Evolutionary conservation across 2,113 vertebrate genomes (phyloP).

Genomic region (Eulemur rufifrons): DNA sequence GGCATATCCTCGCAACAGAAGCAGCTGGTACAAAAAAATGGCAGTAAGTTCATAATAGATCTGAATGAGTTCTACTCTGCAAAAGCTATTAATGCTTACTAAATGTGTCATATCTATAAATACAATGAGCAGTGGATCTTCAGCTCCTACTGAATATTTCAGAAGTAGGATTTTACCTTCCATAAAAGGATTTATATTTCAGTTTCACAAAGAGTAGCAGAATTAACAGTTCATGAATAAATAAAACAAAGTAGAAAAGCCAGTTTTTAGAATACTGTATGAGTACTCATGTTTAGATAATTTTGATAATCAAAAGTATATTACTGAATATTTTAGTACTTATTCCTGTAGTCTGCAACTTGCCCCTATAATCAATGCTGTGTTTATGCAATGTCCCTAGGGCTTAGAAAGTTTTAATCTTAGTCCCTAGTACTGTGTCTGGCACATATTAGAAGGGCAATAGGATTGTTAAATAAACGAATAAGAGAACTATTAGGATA

Average conservation of each 20-base stretch:
- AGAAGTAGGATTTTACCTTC: background rate
- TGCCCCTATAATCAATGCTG: background rate
- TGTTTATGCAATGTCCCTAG: background rate
- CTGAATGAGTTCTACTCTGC: background rate
- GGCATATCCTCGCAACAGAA: conserved; percentile 95
- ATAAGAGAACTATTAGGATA: background rate
- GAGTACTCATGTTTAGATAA: background rate
- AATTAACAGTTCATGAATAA: conserved; percentile 29
- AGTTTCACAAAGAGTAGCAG: background rate
- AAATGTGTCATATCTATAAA: background rate
- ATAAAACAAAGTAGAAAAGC: background rate
- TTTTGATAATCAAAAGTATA: background rate
- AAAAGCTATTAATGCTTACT: background rate
- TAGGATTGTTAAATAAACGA: background rate
- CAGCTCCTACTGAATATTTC: background rate
- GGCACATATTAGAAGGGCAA: background rate
- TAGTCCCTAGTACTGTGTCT: background rate
- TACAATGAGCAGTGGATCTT: background rate
- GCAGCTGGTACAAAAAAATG: conserved; percentile 84
- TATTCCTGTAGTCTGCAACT: background rate
- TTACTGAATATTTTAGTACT: conserved; percentile 13
- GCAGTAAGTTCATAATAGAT: background rate
- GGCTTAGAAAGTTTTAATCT: background rate
- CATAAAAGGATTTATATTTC: background rate
- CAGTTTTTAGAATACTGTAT: background rate